Conservation (phyloP, 2,888 invertebrate species). For the Oscheius sp. region DNA sequence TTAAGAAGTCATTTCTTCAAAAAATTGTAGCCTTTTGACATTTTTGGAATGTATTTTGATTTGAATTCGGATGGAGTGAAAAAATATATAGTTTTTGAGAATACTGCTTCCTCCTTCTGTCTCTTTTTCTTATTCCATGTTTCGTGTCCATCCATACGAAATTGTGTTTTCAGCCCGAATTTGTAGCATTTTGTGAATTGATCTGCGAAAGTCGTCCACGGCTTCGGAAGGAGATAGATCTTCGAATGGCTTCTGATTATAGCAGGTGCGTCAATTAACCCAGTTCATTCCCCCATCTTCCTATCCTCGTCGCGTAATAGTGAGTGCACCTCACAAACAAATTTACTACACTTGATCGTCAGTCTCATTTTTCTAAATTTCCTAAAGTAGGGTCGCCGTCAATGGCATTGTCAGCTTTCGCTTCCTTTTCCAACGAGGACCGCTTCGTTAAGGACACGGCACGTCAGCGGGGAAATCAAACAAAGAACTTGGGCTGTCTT, state of each 20-base stretch:
- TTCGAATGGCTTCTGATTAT: slow-evolving; percentile 28
- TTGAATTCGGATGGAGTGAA: too few species aligned
- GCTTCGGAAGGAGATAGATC: slow-evolving; percentile 10
- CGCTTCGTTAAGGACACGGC: slow-evolving; percentile 20
- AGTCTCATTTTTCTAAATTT: background rate
- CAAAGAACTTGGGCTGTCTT: slow-evolving; percentile 20
- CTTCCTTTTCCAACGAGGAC: slow-evolving; percentile 20
- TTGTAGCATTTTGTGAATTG: slow-evolving; percentile 11
- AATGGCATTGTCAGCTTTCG: slow-evolving; percentile 27
- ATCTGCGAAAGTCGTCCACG: slow-evolving; percentile 8
- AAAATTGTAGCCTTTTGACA: too few species aligned
- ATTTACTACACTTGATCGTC: background rate
- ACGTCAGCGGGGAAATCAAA: slow-evolving; percentile 24
- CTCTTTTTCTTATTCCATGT: background rate
- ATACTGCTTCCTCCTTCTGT: background rate
- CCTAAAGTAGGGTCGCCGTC: slow-evolving; percentile 1
- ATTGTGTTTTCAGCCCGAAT: background rate
- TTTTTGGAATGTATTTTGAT: too few species aligned
- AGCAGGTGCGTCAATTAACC: slow-evolving; percentile 11
- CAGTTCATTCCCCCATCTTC: background rate
- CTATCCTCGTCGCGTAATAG: background rate
- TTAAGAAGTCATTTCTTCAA: too few species aligned
- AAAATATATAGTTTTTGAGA: too few species aligned
- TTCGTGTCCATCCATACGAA: background rate
- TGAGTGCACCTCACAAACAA: background rate